Evolutionary conservation across 2,888 invertebrate genomes (phyloP).

Genomic region (Tethea ocularis): DNA sequence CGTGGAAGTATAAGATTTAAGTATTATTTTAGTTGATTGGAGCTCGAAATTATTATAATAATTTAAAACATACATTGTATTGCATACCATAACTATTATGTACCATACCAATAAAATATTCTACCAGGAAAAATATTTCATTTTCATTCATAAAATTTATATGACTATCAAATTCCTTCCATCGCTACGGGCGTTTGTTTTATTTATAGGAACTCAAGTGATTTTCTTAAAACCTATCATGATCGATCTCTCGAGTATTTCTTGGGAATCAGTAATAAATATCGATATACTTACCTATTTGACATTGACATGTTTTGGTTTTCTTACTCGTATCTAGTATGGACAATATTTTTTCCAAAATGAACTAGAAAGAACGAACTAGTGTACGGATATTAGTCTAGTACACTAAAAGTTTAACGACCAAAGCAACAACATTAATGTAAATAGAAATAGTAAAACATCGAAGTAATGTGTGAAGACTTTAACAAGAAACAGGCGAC

Average conservation of each 20-base stretch:
- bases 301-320: too few species aligned
- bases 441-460: not conserved
- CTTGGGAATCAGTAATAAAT: too few species aligned
- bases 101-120: not conserved
- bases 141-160: not conserved
- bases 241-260: not conserved
- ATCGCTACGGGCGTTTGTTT: not conserved
- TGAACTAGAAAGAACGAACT: too few species aligned
- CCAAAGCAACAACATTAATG: not conserved
- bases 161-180: not conserved
- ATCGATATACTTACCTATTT: too few species aligned
- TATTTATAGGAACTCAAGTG: not conserved
- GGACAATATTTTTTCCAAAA: too few species aligned
- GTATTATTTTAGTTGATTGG: too few species aligned
- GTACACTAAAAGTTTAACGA: not conserved
- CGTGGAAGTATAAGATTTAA: too few species aligned
- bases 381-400: not conserved
- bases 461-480: constrained; percentile 21
- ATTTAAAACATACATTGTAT: too few species aligned
- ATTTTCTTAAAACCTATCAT: not conserved
- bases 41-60: too few species aligned
- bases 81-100: too few species aligned
- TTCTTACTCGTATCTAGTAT: too few species aligned
- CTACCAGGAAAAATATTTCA: not conserved
- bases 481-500: constrained; percentile 22